A percentile compares a stretch with the other conserved stretches of the same genome.
These are phyloP conservation scores for Noctilio leporinus DNA, from an alignment of 2,113 vertebrate genomes.

Conservation along the genomic window DNA sequence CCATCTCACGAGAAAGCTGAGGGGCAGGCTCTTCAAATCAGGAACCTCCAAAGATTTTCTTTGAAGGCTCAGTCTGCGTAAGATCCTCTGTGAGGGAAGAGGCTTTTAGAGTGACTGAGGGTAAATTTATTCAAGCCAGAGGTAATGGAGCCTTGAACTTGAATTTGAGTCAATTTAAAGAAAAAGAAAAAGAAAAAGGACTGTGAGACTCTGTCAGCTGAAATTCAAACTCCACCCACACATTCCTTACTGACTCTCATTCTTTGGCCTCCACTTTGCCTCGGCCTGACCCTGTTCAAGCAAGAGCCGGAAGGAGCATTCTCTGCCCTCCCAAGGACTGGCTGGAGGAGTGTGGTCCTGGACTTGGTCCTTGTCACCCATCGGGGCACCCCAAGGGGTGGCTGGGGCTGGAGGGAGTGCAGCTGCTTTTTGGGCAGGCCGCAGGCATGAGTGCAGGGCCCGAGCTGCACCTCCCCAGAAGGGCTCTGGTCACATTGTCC, in stretches of 20 bases:
- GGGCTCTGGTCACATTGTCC: neutral
- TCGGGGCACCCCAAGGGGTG: neutral
- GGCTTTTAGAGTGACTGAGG: neutral
- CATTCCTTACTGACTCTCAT: rapidly evolving
- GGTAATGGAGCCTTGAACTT: neutral
- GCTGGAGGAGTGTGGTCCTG: neutral
- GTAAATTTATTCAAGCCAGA: neutral
- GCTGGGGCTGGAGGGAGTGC: too few species aligned
- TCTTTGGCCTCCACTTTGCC: neutral
- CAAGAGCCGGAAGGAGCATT: neutral
- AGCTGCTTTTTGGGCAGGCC: neutral
- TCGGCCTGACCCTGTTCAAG: neutral
- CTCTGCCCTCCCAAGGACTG: neutral
- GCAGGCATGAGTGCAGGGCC: rapidly evolving
- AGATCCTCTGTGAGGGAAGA: neutral
- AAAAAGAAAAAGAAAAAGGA: neutral
- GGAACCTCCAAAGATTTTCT: neutral
- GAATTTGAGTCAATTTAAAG: neutral
- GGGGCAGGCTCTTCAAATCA: neutral
- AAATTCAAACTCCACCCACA: neutral
- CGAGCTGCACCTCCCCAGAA: rapidly evolving
- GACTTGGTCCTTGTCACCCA: neutral
- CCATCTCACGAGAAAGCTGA: rapidly evolving
- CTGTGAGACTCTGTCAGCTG: neutral
- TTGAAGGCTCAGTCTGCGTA: neutral